Evolutionary conservation across 2,888 invertebrate species (phyloP).

Genomic region (Glaucopsyche alexis): DNA sequence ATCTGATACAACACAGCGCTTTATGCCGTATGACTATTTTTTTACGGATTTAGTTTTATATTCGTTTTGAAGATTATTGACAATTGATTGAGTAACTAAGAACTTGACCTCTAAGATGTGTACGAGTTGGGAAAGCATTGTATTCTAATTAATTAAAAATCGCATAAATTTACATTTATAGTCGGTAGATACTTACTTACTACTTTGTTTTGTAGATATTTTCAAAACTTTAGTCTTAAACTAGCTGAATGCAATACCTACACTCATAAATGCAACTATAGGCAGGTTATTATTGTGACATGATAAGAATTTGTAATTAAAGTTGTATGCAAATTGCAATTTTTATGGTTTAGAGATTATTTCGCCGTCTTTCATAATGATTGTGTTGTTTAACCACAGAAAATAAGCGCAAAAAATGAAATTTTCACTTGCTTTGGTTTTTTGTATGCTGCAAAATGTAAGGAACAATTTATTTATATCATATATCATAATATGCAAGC

Average conservation of each 20-base stretch:
- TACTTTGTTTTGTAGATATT: too few species aligned
- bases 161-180: not conserved
- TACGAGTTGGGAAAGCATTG: not conserved
- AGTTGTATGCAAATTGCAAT: not conserved
- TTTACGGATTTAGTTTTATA: not conserved
- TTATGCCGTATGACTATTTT: not conserved
- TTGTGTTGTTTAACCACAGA: slow-evolving; percentile 2
- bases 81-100: slow-evolving; percentile 14
- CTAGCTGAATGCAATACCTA: not conserved
- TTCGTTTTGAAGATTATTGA: not conserved
- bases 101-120: slow-evolving; percentile 13
- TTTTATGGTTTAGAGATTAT: slow-evolving; percentile 18
- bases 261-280: not conserved
- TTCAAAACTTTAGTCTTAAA: not conserved
- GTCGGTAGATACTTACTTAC: not conserved
- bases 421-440: not conserved
- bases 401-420: slow-evolving; percentile 21
- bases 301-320: slow-evolving; percentile 16
- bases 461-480: not conserved
- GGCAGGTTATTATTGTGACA: not conserved
- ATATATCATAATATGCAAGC: too few species aligned
- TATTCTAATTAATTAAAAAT: slow-evolving; percentile 9
- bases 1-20: not conserved
- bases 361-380: slow-evolving; percentile 3
- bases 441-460: not conserved